These are phyloP conservation scores for Mesorhabditis belari DNA, from an alignment of 2,888 invertebrate species.

Conservation along the genomic window DNA sequence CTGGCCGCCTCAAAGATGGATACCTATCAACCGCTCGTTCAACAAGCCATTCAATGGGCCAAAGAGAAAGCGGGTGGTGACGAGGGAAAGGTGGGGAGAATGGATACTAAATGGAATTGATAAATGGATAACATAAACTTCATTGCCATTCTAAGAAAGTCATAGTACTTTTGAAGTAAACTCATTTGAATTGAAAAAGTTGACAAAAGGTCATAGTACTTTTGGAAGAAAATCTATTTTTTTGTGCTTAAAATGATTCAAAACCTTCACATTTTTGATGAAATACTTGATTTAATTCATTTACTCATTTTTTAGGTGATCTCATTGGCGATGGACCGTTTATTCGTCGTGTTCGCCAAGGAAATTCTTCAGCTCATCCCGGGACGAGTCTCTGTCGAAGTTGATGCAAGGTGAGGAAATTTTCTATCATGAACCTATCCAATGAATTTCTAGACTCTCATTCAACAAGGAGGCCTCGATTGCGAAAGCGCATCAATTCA, in stretches of 20 bases:
- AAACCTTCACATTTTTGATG: slow-evolving; percentile 2
- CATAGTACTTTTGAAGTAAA: too few species aligned
- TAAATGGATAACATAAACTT: too few species aligned
- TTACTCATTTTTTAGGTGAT: slow-evolving; percentile 63
- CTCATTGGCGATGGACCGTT: slow-evolving; percentile 79
- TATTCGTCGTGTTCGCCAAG: slow-evolving; percentile 87
- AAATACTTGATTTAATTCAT: neutral
- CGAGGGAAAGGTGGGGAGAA: slow-evolving; percentile 4
- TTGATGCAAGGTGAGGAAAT: slow-evolving; percentile 73
- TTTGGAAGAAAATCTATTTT: neutral
- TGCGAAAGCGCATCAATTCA: slow-evolving; percentile 77
- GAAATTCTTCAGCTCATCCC: slow-evolving; percentile 97
- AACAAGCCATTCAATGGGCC: slow-evolving; percentile 83
- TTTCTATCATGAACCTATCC: neutral
- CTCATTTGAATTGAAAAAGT: too few species aligned
- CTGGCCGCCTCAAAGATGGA: slow-evolving; percentile 86
- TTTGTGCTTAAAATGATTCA: neutral
- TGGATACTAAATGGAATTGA: too few species aligned
- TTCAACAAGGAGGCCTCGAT: slow-evolving; percentile 88
- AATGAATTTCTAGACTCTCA: slow-evolving; percentile 73
- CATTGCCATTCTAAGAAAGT: too few species aligned
- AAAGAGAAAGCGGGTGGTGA: slow-evolving; percentile 60
- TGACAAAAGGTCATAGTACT: neutral
- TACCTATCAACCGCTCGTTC: slow-evolving; percentile 73
- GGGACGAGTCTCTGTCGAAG: slow-evolving; percentile 90